These are phyloP conservation scores for Cryptocheilus praepositus DNA, from an alignment of 2,888 invertebrate species.

Conservation along the genomic window DNA sequence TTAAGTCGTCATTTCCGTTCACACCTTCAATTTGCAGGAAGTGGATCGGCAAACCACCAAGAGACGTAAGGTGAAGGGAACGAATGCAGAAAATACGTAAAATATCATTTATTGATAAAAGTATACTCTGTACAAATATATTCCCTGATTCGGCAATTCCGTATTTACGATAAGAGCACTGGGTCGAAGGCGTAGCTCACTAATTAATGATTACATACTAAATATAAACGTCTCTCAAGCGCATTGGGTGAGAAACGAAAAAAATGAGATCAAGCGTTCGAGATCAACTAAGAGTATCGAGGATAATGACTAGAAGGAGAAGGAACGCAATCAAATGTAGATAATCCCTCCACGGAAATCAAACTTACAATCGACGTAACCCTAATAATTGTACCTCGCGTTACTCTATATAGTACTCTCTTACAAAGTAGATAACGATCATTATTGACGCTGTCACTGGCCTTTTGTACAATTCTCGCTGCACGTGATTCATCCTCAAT, in stretches of 20 bases:
- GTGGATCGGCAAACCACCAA: background rate
- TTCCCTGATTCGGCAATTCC: conserved; percentile 64
- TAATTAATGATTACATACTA: conserved; percentile 23
- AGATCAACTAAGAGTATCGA: conserved; percentile 58
- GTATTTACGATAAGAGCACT: conserved; percentile 69
- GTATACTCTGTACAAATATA: conserved; percentile 68
- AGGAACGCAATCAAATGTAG: conserved; percentile 61
- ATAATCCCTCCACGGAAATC: too few species aligned
- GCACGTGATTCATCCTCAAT: background rate
- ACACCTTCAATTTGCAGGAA: background rate
- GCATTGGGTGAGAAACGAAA: conserved; percentile 26
- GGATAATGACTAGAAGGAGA: conserved; percentile 68
- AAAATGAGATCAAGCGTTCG: conserved; percentile 61
- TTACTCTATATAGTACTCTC: conserved; percentile 63
- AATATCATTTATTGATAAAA: conserved; percentile 71
- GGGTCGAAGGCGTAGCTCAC: conserved; percentile 46
- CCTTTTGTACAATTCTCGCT: conserved; percentile 40
- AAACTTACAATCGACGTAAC: conserved; percentile 8
- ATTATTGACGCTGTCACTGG: too few species aligned
- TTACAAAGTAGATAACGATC: conserved; percentile 73
- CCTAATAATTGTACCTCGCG: conserved; percentile 19
- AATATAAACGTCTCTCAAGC: conserved; percentile 4
- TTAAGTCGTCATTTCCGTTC: conserved; percentile 20
- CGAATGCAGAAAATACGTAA: conserved; percentile 51
- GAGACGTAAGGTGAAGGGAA: background rate